Evolutionary conservation across 2,113 vertebrate species (phyloP).

Genomic region (Crotalus viridis): DNA sequence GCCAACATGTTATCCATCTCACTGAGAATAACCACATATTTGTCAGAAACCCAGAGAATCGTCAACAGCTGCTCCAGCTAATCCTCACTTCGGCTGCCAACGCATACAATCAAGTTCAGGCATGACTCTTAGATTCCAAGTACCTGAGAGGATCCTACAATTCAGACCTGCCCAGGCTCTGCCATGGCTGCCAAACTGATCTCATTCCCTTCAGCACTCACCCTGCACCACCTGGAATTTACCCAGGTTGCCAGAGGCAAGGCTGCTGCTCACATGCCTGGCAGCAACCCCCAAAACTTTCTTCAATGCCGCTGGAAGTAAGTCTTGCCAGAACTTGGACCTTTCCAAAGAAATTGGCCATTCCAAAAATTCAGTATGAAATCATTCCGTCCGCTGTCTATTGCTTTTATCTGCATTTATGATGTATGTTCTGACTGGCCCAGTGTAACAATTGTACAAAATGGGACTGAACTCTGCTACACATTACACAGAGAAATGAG

Average conservation of each 20-base stretch:
- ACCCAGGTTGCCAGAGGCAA: not conserved
- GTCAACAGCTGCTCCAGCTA: not conserved
- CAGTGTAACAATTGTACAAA: not conserved
- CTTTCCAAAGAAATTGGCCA: not conserved
- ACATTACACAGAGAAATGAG: not conserved
- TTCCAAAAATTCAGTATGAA: not conserved
- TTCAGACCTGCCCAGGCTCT: not conserved
- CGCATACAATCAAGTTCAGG: constrained; percentile 5
- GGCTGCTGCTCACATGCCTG: not conserved
- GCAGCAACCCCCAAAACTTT: not conserved
- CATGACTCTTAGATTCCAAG: constrained; percentile 18
- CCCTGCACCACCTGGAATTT: constrained; percentile 8
- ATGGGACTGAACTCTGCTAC: not conserved
- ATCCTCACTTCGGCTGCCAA: constrained; percentile 2
- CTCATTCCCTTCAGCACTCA: not conserved
- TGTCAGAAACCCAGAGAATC: not conserved
- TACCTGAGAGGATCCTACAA: not conserved
- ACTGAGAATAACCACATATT: not conserved
- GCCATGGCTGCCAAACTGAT: constrained; percentile 12
- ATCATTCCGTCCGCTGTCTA: too few species aligned
- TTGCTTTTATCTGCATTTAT: not conserved
- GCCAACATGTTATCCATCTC: not conserved
- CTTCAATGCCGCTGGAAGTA: not conserved
- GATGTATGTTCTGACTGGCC: not conserved
- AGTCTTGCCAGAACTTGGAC: not conserved